phyloP scores from a whole-genome alignment of 2,113 vertebrate genomes.

The Fregetta grallaria region DNA sequence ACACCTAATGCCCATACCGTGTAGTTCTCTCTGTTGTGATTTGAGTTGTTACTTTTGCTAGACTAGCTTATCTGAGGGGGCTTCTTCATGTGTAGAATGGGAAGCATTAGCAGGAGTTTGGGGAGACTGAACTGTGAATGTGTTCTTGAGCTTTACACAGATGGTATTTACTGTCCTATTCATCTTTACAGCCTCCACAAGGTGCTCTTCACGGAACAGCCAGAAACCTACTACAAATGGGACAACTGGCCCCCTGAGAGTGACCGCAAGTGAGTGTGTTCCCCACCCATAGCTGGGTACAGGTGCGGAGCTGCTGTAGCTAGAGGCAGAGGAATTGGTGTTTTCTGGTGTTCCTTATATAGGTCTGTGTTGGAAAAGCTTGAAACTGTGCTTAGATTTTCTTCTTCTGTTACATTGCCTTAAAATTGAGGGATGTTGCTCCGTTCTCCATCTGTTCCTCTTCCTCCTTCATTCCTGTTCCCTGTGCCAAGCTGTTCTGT shows the following conservation, averaged over 20 bases:
- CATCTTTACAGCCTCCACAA: constrained; percentile 87
- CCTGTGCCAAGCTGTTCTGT: neutral
- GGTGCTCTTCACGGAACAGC: constrained; percentile 98
- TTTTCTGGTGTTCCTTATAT: neutral
- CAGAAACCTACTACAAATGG: constrained; percentile 99
- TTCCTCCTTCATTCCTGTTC: neutral
- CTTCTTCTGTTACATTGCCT: neutral
- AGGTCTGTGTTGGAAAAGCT: neutral
- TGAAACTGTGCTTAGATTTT: constrained; percentile 17
- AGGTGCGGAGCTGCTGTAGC: neutral
- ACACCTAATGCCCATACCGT: neutral
- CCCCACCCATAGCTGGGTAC: neutral
- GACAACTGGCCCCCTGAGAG: constrained; percentile 99
- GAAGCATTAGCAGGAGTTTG: neutral
- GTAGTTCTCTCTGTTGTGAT: neutral
- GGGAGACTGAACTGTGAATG: neutral
- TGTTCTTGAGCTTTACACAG: neutral
- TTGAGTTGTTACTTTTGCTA: neutral
- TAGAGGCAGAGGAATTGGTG: neutral
- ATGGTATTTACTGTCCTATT: neutral
- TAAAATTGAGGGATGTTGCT: neutral
- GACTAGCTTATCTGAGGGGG: neutral
- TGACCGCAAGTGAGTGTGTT: constrained; percentile 89
- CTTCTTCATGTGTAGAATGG: neutral
- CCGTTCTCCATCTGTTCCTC: neutral